A percentile compares a stretch with the other conserved stretches of the same genome.
phyloP scores from a whole-genome alignment of 2,797 vertebrate genomes.

The Cossypha polioptera region DNA sequence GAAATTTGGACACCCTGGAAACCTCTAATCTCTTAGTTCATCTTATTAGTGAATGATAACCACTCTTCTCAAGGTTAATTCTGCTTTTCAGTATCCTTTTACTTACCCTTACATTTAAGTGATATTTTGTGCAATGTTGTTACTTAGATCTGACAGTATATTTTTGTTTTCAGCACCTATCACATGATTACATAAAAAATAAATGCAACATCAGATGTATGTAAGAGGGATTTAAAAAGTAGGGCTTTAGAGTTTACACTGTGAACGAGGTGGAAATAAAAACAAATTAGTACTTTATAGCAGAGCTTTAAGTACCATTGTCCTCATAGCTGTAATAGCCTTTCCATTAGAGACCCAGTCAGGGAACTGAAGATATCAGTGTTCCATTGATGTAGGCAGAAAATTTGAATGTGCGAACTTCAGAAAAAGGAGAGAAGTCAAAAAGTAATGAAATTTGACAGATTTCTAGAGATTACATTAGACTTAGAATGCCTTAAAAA shows the following conservation, averaged over 20 bases:
- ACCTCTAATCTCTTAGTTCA: neutral
- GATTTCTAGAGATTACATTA: neutral
- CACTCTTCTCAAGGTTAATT: neutral
- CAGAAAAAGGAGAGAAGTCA: neutral
- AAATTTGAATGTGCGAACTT: neutral
- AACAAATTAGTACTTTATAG: neutral
- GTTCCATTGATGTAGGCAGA: neutral
- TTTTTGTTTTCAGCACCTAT: slow-evolving; percentile 49
- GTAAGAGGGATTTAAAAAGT: slow-evolving; percentile 6
- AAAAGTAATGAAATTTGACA: neutral
- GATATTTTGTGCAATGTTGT: slow-evolving; percentile 17
- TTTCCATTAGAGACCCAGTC: neutral
- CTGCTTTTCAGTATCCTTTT: slow-evolving; percentile 46
- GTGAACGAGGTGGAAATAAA: slow-evolving; percentile 56
- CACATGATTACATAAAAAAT: slow-evolving; percentile 15
- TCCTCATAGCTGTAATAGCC: neutral
- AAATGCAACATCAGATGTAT: neutral
- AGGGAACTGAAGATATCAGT: neutral
- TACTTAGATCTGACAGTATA: slow-evolving; percentile 39
- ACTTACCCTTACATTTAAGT: neutral
- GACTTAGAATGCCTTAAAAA: neutral
- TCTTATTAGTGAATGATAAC: neutral
- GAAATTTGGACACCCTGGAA: neutral
- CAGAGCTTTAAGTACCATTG: neutral
- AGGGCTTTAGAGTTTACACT: slow-evolving; percentile 24